These are phyloP conservation scores for Xenops minutus DNA, from an alignment of 2,797 vertebrate species.

Conservation along the genomic window DNA sequence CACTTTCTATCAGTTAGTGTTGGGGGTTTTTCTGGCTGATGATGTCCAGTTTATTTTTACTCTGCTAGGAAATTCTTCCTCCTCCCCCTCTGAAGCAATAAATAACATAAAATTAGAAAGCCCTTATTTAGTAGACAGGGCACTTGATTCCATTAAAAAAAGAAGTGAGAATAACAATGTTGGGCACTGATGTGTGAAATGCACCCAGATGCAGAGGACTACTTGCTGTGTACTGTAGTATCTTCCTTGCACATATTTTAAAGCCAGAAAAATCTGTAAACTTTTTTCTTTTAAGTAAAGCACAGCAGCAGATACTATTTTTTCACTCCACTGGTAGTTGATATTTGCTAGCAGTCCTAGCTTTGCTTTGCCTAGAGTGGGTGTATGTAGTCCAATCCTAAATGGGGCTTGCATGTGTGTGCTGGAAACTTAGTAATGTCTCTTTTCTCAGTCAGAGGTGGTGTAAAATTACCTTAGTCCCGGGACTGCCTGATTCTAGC, in stretches of 20 bases:
- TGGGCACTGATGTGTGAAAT: conserved; percentile 73
- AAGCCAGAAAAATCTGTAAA: conserved; percentile 36
- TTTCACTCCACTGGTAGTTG: background rate
- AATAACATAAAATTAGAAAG: conserved; percentile 77
- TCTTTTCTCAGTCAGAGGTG: background rate
- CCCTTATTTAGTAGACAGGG: conserved; percentile 70
- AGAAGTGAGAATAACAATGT: conserved; percentile 80
- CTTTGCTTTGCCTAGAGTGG: background rate
- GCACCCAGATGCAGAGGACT: conserved; percentile 69
- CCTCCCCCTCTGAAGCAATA: conserved; percentile 67
- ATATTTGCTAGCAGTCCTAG: background rate
- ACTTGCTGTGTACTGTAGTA: conserved; percentile 42
- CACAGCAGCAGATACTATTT: background rate
- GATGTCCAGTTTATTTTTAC: conserved; percentile 58
- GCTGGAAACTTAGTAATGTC: background rate
- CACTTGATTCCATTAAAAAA: conserved; percentile 77
- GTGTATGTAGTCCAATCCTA: background rate
- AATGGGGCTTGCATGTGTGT: background rate
- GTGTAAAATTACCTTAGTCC: background rate
- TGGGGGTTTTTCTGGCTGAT: conserved; percentile 48
- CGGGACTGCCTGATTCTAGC: background rate
- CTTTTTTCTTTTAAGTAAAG: background rate
- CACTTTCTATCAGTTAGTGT: conserved; percentile 16
- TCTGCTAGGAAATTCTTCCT: conserved; percentile 71
- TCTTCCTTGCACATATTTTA: conserved; percentile 60